Evolutionary conservation across 1,140 invertebrate genomes (phyloP).

Genomic region (Globodera ellingtonae): DNA sequence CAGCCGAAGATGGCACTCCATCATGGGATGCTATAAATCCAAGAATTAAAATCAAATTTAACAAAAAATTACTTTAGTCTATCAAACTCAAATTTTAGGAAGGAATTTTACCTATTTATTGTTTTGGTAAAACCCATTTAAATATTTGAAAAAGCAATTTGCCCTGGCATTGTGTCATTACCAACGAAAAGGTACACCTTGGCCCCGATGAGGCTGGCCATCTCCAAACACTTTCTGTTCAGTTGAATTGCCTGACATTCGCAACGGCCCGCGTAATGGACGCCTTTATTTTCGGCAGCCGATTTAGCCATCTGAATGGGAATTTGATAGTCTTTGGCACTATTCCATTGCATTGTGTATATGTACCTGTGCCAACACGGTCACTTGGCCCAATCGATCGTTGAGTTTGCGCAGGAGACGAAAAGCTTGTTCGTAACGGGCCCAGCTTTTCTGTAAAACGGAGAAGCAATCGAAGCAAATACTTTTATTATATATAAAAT

Average conservation of each 20-base stretch:
- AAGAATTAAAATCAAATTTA: constrained; percentile 4
- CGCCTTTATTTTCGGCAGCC: constrained; percentile 55
- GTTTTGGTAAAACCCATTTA: no score
- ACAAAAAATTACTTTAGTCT: constrained; percentile 19
- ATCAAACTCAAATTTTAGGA: no score
- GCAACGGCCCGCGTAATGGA: constrained; percentile 64
- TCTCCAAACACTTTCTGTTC: constrained; percentile 64
- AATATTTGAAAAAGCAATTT: no score
- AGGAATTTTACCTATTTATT: no score
- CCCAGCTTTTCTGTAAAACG: constrained; percentile 63
- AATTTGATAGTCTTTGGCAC: background rate
- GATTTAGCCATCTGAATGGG: constrained; percentile 58
- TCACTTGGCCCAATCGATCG: constrained; percentile 63
- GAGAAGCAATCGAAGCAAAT: no score
- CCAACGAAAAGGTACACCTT: constrained; percentile 48
- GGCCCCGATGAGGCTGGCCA: constrained; percentile 61
- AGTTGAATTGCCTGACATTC: constrained; percentile 62
- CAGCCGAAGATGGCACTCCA: constrained; percentile 61
- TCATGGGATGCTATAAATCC: constrained; percentile 59
- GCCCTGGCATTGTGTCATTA: background rate
- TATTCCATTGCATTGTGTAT: constrained; percentile 20
- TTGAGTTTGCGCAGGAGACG: constrained; percentile 60
- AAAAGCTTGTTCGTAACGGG: constrained; percentile 64
- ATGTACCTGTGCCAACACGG: constrained; percentile 49
- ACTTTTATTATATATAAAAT: no score